Evolutionary conservation across 1,140 invertebrate species (phyloP).

Genomic region (Homarus americanus): DNA sequence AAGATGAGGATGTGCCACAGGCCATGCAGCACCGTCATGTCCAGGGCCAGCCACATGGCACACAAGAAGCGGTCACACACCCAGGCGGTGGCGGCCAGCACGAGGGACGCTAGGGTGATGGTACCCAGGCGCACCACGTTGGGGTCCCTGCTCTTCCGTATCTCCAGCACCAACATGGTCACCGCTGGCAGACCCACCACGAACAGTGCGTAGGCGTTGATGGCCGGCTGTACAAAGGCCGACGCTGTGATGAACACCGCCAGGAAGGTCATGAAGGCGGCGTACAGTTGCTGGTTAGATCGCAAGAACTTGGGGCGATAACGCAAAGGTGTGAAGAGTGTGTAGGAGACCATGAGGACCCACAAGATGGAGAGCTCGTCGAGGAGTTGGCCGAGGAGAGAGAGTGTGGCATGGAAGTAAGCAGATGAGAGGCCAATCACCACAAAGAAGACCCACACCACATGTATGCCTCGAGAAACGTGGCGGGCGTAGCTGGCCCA

Average conservation of each 20-base stretch:
- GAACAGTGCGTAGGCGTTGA: conserved; percentile 90
- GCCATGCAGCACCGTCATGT: conserved; percentile 89
- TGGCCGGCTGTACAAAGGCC: conserved; percentile 85
- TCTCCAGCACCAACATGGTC: conserved; percentile 82
- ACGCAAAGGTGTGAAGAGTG: conserved; percentile 79
- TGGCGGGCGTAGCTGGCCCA: conserved; percentile 85
- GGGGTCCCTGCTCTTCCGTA: conserved; percentile 80
- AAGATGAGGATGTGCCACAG: conserved; percentile 90
- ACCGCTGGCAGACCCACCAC: conserved; percentile 85
- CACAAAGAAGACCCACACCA: conserved; percentile 87
- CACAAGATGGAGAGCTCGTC: conserved; percentile 90
- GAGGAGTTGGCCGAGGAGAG: conserved; percentile 87
- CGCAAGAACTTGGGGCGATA: conserved; percentile 84
- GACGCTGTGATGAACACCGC: conserved; percentile 84
- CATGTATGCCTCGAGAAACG: conserved; percentile 86
- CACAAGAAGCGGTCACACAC: conserved; percentile 88
- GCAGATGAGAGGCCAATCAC: conserved; percentile 88
- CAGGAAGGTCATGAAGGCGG: conserved; percentile 78
- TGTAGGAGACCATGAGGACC: conserved; percentile 84
- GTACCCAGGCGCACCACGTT: conserved; percentile 84
- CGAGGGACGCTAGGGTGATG: conserved; percentile 83
- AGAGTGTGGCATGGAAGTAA: conserved; percentile 90
- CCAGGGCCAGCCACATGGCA: conserved; percentile 85
- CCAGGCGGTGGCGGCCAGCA: conserved; percentile 86
- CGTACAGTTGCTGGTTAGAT: conserved; percentile 82